Evolutionary conservation across 2,888 invertebrate species (phyloP), one percentile per base, ranked within the genome.

Genomic region (Meliscaeva auricollis): DNA sequence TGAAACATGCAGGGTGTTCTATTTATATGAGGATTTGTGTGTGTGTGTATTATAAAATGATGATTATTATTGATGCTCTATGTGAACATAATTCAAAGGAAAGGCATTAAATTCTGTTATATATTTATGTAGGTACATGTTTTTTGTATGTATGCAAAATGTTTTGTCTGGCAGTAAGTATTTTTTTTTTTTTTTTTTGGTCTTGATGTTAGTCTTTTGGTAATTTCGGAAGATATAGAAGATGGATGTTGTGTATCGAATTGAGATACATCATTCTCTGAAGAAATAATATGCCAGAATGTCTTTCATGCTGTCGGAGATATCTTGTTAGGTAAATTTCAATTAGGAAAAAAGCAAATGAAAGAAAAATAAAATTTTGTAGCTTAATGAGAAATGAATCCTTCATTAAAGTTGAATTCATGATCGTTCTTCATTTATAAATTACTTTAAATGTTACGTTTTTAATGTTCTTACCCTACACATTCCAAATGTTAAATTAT

Each of bases 181-280:
- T 54, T 13, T 30, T 3, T 54, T 26, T 52, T 7, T 54, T 54
- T 13, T 20, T 20, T n/a, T n/a, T n/a, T n/a, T n/a, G n/a, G n/a
- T n/a, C n/a, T n/a, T n/a, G n/a, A n/a, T n/a, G n/a, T n/a, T n/a
- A n/a, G 32, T 38, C 30, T 66, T 66, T 66, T 66, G 20, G 35
- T 38, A 66, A 66, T 66, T 50, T 66, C 9, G 66, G 50, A 22
- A 66, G 48, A 66, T 54, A 54, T 7, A 30, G 38, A 60, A 38
- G 60, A 41, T 64, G 64, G 46, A 64, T 64, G 46, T 11, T 66
- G 48, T 30, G 13, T 48, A 66, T 50, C 35, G 50, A 38, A 66
- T 66, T 66, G 13, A 66, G 50, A 66, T 66, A 66, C 66, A 66
- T 66, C 66, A 66, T 22, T 46, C 50, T 66, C 13, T 32, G 30